These are phyloP conservation scores for Ursus arctos DNA, from an alignment of 2,113 vertebrate species.

Conservation along the genomic window DNA sequence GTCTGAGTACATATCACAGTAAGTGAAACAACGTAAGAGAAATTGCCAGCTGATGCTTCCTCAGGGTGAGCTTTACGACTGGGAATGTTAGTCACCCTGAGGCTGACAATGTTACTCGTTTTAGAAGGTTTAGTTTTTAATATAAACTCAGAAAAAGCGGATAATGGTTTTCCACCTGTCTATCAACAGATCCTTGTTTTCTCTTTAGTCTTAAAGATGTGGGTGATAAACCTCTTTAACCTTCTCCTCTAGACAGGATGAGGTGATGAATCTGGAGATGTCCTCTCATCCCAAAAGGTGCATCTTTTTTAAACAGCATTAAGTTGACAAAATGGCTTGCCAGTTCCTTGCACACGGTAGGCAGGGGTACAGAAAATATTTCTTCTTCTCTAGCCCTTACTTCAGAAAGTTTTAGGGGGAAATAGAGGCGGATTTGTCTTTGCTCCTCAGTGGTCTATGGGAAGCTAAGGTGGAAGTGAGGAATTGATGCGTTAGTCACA, in stretches of 20 bases:
- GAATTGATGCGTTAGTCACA: background rate
- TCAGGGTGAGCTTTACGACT: background rate
- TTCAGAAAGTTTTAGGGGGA: background rate
- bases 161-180: background rate
- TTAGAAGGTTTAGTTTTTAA: slow-evolving; percentile 32
- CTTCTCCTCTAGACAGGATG: background rate
- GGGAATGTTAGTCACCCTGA: background rate
- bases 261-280: background rate
- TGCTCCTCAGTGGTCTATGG: background rate
- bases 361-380: background rate
- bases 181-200: background rate
- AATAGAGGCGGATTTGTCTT: no score
- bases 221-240: background rate
- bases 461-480: background rate
- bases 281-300: background rate
- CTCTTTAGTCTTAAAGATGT: background rate
- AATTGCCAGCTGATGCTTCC: background rate
- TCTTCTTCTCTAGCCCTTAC: background rate
- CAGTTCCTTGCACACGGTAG: background rate
- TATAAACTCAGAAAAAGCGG: background rate
- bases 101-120: background rate
- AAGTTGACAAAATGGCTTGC: background rate
- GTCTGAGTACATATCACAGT: background rate
- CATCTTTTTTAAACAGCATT: background rate
- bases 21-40: background rate